Base-by-base conservation (phyloP, 2,113 vertebrate genomes). In the Gallinago undulata region DNA sequence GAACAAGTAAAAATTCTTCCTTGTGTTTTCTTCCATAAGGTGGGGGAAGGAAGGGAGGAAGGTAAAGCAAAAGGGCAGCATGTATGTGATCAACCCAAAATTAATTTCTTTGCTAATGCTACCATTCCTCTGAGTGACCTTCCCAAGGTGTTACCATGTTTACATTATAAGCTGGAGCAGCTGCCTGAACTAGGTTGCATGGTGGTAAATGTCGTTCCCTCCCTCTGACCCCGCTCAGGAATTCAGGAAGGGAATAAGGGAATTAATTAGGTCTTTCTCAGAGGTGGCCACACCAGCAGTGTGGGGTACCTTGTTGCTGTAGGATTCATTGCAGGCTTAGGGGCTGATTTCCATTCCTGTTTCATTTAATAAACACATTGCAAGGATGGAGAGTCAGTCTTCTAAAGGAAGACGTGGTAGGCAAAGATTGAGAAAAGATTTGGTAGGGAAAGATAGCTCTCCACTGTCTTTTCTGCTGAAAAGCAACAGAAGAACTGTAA, bases 121-220 rank as follows among this genome's bases (percentile, higher is more conserved):
- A 13, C 86, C 19, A 63, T 88, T 96, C 60, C 64, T 89, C 56
- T 27, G 74, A 60, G 23, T 95, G 90, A 95, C 89, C 80, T 94
- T 92, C 83, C 56, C 18, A 41, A 96, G 83, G 90, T 95, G 88
- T 92, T 95, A 89, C 83, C 66, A 9, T 84, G 90, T 96, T 95
- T 94, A 87, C 66, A 28, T 94, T 96, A 25, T 47, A 74, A 88
- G 28, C 64, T 95, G 64, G 73, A 70, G 88, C 77, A 89, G 89
- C 84, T 94, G 90, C 56, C 31, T 93, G 66, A 73, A 84, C 30
- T 50, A 50, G 57, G 76, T 90, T 84, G 10, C 43, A 10, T 35
- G 82, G 47, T 84, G 47, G 67, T 96, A 91, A 93, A 63, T 43
- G 60, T 51, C 1, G 1, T 93, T 94, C 68, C 51, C 85, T 81